Evolutionary conservation across 2,888 invertebrate species (phyloP), one percentile per base, ranked within the genome.

Genomic region (Seira ritae): DNA sequence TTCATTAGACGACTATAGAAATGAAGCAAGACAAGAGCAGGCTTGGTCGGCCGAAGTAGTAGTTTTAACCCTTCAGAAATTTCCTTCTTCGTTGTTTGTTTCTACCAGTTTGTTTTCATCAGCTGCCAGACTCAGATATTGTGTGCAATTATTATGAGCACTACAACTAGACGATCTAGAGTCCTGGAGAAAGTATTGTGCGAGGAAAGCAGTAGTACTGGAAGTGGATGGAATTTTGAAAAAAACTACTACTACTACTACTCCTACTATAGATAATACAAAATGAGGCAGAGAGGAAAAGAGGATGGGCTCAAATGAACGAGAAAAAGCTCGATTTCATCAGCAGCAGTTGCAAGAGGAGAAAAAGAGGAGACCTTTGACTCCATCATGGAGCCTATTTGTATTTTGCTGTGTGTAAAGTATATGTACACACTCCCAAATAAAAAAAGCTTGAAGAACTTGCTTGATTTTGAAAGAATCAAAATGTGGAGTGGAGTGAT

Each of bases 61-160:
- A 31, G 31, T 31, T 31, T 31, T 31, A 31, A 8, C 31, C 31
- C 31, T 31, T 31, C 8, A 31, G 31, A 31, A 4, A 4, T 20
- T 3, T 23, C 65, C 55, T 71, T 78, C 19, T 55, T 78, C 65
- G 24, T 24, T 22, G 31, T 78, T 78, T 72, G 71, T 72, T 78
- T 78, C 22, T 6, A 50, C 71, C 22, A 78, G 78, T 66, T 66
- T 75, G 75, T 71, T 70, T 70, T 75, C 75, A 80, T 80, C 70
- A 80, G 50, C 74, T 80, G 80, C 80, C 80, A 75, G 75, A 65
- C 62, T 75, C 80, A 80, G 80, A 80, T 75, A 80, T 74, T 75
- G 80, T 31, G 2, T 80, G 68, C 80, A 73, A 69, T 80, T 73
- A 80, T 55, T 75, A 75, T 66, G 73, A 67, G 79, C 60, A 74